phyloP scores from a whole-genome alignment of 2,797 vertebrate species.

The Sebastes dallii region DNA sequence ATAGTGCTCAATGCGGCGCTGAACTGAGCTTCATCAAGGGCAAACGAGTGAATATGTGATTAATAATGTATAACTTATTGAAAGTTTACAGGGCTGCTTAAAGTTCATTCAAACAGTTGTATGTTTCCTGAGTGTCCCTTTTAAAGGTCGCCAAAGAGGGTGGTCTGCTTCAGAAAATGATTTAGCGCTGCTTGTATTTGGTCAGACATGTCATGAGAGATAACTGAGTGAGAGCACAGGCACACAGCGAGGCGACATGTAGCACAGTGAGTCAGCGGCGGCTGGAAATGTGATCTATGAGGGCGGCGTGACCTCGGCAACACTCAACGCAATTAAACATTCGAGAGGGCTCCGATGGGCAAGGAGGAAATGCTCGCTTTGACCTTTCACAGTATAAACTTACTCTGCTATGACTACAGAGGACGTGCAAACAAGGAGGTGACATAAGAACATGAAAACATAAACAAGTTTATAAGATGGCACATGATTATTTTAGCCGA shows the following conservation, averaged over 20 bases:
- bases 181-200: slow-evolving; percentile 55
- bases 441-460: slow-evolving; percentile 34
- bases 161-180: slow-evolving; percentile 65
- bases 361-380: slow-evolving; percentile 60
- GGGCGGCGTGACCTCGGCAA: slow-evolving; percentile 67
- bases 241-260: slow-evolving; percentile 27
- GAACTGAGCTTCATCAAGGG: neutral
- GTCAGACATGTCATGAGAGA: slow-evolving; percentile 37
- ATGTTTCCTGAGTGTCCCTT: slow-evolving; percentile 7
- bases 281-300: slow-evolving; percentile 63
- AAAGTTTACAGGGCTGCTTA: neutral
- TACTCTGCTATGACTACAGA: slow-evolving; percentile 73
- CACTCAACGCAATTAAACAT: slow-evolving; percentile 60
- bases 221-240: slow-evolving; percentile 27
- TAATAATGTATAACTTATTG: neutral
- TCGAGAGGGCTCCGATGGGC: slow-evolving; percentile 41
- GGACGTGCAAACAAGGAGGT: slow-evolving; percentile 41
- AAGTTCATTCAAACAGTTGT: neutral
- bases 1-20: neutral
- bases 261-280: slow-evolving; percentile 23
- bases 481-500: slow-evolving; percentile 30
- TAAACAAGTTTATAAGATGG: slow-evolving; percentile 40
- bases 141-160: slow-evolving; percentile 25
- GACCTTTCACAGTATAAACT: slow-evolving; percentile 65
- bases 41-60: neutral